Percentiles rank a stretch among this genome's conserved stretches.
Evolutionary conservation across 2,797 vertebrate species (phyloP).

Genomic region (Hypotaenidia philippensis): DNA sequence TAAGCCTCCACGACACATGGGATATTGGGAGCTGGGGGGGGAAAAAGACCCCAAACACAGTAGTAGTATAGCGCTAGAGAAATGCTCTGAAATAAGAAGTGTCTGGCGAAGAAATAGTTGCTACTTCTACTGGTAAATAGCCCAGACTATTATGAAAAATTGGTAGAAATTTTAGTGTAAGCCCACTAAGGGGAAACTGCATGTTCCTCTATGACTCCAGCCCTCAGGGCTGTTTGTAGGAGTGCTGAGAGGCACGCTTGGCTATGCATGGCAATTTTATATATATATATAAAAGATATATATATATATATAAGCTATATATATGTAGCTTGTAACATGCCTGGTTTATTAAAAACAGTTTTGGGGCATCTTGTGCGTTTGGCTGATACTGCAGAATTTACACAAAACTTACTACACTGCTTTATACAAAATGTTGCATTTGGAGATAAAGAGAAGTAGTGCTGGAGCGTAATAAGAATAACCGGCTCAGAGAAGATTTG

Average conservation of each 20-base stretch:
- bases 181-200: not conserved
- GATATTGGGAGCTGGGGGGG: not conserved
- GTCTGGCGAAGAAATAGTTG: not conserved
- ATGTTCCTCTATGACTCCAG: not conserved
- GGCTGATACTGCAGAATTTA: not conserved
- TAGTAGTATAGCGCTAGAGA: not conserved
- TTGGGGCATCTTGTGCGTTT: not conserved
- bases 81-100: not conserved
- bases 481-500: slow-evolving; percentile 62
- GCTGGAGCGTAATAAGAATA: slow-evolving; percentile 59
- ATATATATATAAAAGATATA: too few relatives aligned
- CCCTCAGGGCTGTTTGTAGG: not conserved
- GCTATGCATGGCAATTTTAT: not conserved
- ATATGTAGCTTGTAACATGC: not conserved
- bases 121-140: not conserved
- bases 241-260: not conserved
- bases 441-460: not conserved
- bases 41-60: not conserved
- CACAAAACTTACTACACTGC: not conserved
- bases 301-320: not conserved
- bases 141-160: not conserved
- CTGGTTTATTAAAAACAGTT: not conserved
- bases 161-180: not conserved
- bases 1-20: not conserved
- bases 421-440: not conserved